phyloP scores from a whole-genome alignment of 2,888 invertebrate genomes.

The Nephrotoma guestfalica region DNA sequence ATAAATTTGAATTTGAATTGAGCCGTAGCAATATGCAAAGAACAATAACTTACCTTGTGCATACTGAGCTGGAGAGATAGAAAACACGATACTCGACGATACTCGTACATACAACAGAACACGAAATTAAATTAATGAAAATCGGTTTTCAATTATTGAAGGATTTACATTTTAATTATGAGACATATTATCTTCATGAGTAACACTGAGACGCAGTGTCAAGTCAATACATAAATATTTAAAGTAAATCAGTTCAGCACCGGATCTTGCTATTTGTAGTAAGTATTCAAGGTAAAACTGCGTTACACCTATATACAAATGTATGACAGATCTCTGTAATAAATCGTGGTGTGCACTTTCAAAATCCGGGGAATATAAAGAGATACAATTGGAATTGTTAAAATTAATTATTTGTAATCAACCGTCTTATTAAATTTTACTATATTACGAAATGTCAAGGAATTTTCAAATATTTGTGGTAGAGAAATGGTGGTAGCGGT shows the following conservation, averaged over 20 bases:
- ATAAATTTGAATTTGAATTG: not conserved
- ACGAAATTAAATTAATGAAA: not conserved
- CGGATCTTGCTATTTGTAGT: not conserved
- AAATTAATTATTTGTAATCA: not conserved
- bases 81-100: too few species aligned
- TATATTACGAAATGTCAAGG: not conserved
- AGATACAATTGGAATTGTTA: not conserved
- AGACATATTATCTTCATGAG: not conserved
- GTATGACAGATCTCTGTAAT: not conserved
- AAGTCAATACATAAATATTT: not conserved
- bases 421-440: not conserved
- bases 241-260: not conserved
- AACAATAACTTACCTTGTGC: not conserved
- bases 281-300: not conserved
- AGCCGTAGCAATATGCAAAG: not conserved
- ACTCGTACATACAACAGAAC: not conserved
- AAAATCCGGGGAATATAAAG: not conserved
- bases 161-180: not conserved
- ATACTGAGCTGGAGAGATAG: not conserved
- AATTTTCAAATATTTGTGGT: not conserved
- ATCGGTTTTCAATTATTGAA: not conserved
- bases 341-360: not conserved
- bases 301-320: not conserved
- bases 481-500: not conserved
- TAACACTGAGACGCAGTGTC: not conserved